phyloP scores from a whole-genome alignment of 2,797 vertebrate species.

The Sebastes vulpes region DNA sequence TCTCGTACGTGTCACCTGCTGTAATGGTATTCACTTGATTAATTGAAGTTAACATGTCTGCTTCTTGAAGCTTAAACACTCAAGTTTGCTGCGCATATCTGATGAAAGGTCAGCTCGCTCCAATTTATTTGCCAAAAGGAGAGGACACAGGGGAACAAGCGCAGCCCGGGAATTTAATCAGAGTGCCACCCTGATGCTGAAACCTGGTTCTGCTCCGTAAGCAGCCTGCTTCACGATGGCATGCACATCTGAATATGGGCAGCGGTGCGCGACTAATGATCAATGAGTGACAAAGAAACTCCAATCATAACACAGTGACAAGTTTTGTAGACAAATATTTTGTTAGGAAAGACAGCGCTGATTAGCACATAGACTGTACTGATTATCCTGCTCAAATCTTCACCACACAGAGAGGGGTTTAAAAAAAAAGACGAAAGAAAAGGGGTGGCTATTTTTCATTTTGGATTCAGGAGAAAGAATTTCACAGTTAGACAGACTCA shows the following conservation, averaged over 20 bases:
- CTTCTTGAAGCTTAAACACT: constrained; percentile 57
- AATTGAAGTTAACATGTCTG: constrained; percentile 70
- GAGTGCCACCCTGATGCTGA: constrained; percentile 40
- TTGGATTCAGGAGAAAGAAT: constrained; percentile 38
- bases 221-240: constrained; percentile 18
- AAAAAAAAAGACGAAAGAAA: not conserved
- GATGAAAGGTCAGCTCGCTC: constrained; percentile 73
- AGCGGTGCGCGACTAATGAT: constrained; percentile 53
- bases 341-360: not conserved
- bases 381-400: not conserved
- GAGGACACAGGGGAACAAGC: constrained; percentile 52
- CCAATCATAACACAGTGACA: constrained; percentile 6
- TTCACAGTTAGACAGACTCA: constrained; percentile 37
- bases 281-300: constrained; percentile 49
- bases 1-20: constrained; percentile 47
- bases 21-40: constrained; percentile 60
- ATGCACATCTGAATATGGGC: constrained; percentile 4
- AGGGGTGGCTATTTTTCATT: constrained; percentile 11
- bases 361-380: not conserved
- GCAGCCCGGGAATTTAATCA: constrained; percentile 59
- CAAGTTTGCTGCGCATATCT: constrained; percentile 52
- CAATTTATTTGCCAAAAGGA: constrained; percentile 73
- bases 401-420: not conserved
- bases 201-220: constrained; percentile 52
- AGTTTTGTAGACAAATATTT: constrained; percentile 44